Evolutionary conservation across 2,113 vertebrate genomes (phyloP), one percentile per base, ranked within the genome.

Genomic region (Atrichornis clamosus): DNA sequence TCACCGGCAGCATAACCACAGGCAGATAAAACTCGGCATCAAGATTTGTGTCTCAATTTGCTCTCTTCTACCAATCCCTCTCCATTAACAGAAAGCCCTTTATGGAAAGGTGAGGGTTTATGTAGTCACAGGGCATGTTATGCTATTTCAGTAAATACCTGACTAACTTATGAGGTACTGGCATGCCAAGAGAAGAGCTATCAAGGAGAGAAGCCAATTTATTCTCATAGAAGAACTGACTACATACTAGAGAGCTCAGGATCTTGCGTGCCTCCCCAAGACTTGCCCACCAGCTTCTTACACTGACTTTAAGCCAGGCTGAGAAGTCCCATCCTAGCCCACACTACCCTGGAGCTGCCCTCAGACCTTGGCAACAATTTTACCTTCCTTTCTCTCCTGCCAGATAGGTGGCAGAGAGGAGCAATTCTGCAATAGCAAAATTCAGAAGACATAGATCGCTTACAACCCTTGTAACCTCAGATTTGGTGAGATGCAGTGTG

Each of bases 351-450:
- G 13, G 4, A 46, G n/a, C 60, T 63, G 44, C 10, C 60, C 77
- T 62, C 47, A 39, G 15, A 73, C 21, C 28, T 1, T 11, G 7
- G 65, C 32, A 85, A 81, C 33, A 12, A 19, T 42, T 72, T 53
- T 17, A 15, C 50, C 37, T 68, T 84, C 17, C 47, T 7, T 64
- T 79, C 69, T 53, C 28, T 63, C 41, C 81, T 79, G 77, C 53
- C 84, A 91, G 81, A 86, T 23, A 92, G 89, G 84, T 82, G 93
- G 93, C 93, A 94, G 80, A 91, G 19, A 87, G 44, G 58, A 96
- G 81, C 77, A 87, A 49, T 30, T 79, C 81, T n/a, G 9, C 70
- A 91, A 62, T 20, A 79, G 67, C 50, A 76, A 63, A 70, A 68
- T 69, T 62, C 56, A 5, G 37, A 62, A 81, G 47, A 39, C 0